Evolutionary conservation across 2,113 vertebrate genomes (phyloP), one percentile per base, ranked within the genome.

Genomic region (Cervus canadensis): DNA sequence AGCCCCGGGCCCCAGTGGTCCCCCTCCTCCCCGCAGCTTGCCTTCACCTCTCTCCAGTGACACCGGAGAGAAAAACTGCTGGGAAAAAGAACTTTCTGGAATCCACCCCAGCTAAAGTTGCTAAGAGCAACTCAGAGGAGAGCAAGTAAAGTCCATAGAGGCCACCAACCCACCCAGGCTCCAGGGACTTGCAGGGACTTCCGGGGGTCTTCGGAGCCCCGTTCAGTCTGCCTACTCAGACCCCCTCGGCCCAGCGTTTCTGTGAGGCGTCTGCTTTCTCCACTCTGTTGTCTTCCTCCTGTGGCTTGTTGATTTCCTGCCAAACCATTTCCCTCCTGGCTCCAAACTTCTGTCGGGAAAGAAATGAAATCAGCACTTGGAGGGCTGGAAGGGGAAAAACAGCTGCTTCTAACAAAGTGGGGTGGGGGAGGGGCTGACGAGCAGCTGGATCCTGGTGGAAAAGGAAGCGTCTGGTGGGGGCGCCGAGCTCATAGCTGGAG

Each of bases 301-400:
- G 13, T 62, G 36, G 91, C 67, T 10, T 13, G 48, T 74, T 97
- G 97, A 91, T 45, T 95, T 94, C 76, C 93, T 97, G 98, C 98
- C 98, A 98, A 96, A 91, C 91, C 95, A 76, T 93, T 94, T 98
- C 96, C 94, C 95, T 98, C 93, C 89, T 96, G 94, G 94, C 97
- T 97, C 87, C 91, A 97, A 97, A 97, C 93, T 97, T 94, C 97
- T 85, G 94, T 98, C 33, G 40, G 97, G 79, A 97, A 98, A 96
- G 82, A 97, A 95, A 97, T 98, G 96, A 97, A 98, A 97, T 98
- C 97, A 98, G 96, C 97, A 96, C 86, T 97, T 97, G 96, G 97
- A 94, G 52, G 88, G 83, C 78, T 97, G 83, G 95, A 94, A 95
- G 87, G 91, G 91, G 60, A 28, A 96, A 97, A 94, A 94, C 97